Evolutionary conservation across 2,113 vertebrate genomes (phyloP), one percentile per base, ranked within the genome.

Genomic region (Cyanistes caeruleus): DNA sequence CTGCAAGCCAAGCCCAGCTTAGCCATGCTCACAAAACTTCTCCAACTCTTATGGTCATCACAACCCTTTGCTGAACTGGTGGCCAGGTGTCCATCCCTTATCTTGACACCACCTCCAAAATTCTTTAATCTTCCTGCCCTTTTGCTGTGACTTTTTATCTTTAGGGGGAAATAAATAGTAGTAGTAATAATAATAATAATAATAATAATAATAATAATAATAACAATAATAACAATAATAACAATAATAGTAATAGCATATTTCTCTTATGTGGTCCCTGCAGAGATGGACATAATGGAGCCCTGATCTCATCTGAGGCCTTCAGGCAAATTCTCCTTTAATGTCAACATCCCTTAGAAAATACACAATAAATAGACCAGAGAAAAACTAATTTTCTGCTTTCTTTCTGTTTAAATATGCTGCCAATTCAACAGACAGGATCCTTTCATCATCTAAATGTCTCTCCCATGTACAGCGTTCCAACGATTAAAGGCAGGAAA

Each of bases 321-420:
- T 48, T 15, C 62, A 79, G 84, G 60, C 86, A 84, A 39, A 33
- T 8, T 3, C 15, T 90, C 17, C 72, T 90, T 77, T 84, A 86
- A 89, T 78, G 80, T 35, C 73, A 79, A 37, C 30, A 9, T 65
- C 69, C 69, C 63, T 84, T 41, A 59, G 58, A 91, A 91, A 89
- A 90, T 3, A 59, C 31, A 83, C 70, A 94, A 84, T 86, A 95
- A 87, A 87, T 41, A 93, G 70, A 93, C 78, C 75, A 65, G 74
- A 85, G 59, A 35, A 95, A 96, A 95, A 74, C 58, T 65, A 70
- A 94, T 94, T 95, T 96, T 96, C 93, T 93, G 46, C 84, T 79
- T 93, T 93, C 81, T 78, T 78, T 96, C 82, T 83, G 48, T 90
- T 96, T 87, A 91, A 96, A 95, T 62, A 70, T 18, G 8, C 63